Evolutionary conservation across 2,797 vertebrate genomes (phyloP).

Genomic region (Squalus acanthias): DNA sequence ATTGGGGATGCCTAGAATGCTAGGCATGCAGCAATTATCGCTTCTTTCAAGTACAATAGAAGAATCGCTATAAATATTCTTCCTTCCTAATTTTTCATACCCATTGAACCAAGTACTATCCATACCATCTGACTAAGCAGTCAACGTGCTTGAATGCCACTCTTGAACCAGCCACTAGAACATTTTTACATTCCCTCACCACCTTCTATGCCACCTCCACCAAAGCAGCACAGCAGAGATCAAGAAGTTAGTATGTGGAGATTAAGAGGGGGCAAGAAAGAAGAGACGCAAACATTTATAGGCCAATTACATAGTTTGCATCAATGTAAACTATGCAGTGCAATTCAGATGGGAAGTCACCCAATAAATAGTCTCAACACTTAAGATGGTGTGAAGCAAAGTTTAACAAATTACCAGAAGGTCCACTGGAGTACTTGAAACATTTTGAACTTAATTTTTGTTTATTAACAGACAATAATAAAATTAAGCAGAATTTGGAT

Average conservation of each 20-base stretch:
- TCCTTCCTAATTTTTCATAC: background rate
- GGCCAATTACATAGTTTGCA: background rate
- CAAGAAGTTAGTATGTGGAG: background rate
- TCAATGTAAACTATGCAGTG: background rate
- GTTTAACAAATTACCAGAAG: background rate
- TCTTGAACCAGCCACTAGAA: background rate
- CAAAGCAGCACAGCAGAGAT: background rate
- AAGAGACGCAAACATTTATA: background rate
- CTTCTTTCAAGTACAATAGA: background rate
- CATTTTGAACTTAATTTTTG: background rate
- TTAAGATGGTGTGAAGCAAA: background rate
- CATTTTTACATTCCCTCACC: background rate
- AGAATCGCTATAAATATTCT: background rate
- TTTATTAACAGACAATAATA: background rate
- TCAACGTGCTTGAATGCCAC: background rate
- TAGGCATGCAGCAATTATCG: background rate
- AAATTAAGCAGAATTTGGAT: background rate
- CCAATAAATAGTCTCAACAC: background rate
- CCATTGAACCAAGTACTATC: background rate
- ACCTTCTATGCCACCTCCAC: background rate
- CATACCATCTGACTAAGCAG: background rate
- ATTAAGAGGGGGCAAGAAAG: background rate
- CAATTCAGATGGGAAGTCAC: background rate
- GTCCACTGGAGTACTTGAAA: background rate
- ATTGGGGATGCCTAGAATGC: background rate